A percentile compares a stretch with the other conserved stretches of the same genome.
phyloP scores from a whole-genome alignment of 2,888 invertebrate genomes.

The Ectobius pallidus region DNA sequence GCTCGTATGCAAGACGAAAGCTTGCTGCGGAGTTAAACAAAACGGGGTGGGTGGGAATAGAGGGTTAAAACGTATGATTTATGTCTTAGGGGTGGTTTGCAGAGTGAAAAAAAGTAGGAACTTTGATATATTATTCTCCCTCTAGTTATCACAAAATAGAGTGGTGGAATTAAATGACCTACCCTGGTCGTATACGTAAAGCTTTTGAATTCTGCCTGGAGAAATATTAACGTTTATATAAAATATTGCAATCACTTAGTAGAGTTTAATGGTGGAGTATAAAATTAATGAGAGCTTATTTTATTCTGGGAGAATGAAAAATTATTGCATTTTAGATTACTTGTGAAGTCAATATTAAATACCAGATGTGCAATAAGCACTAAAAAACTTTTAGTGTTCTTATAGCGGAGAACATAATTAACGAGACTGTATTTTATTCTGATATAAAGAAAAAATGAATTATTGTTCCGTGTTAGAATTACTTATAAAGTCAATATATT shows the following conservation, averaged over 20 bases:
- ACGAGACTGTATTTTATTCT: too few species aligned
- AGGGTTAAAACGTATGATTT: background rate
- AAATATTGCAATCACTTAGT: background rate
- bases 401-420: too few species aligned
- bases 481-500: too few species aligned
- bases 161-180: background rate
- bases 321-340: too few species aligned
- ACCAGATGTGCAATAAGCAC: too few species aligned
- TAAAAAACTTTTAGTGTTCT: too few species aligned
- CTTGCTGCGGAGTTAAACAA: background rate
- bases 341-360: too few species aligned
- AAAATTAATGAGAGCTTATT: too few species aligned
- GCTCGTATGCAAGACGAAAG: background rate
- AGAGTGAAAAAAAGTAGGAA: background rate
- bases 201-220: background rate
- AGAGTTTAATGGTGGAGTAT: too few species aligned
- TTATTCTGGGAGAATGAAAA: too few species aligned
- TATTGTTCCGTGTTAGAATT: too few species aligned
- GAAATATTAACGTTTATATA: background rate
- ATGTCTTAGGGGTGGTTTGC: background rate
- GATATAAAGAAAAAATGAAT: too few species aligned
- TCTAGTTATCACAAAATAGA: background rate
- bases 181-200: background rate
- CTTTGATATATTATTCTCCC: background rate
- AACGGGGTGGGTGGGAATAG: background rate